Percentiles rank a stretch among this genome's conserved stretches.
Evolutionary conservation across 2,113 vertebrate genomes (phyloP).

Genomic region (Sclerurus mexicanus): DNA sequence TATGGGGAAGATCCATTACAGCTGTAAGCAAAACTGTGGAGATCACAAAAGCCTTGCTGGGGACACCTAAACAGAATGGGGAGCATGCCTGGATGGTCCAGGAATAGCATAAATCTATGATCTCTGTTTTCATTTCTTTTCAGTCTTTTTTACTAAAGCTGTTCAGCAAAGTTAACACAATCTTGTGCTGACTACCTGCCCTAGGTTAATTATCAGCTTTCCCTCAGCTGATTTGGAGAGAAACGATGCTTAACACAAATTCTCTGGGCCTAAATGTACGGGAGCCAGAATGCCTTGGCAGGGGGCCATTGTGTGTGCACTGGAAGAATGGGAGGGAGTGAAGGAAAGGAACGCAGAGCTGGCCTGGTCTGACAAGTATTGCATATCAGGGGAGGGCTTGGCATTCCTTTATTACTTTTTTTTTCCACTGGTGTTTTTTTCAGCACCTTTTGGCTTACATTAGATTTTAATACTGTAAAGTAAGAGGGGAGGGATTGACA

Average conservation of each 20-base stretch:
- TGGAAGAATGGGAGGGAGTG: background rate
- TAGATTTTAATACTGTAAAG: background rate
- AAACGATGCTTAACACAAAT: constrained; percentile 35
- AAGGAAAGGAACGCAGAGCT: constrained; percentile 16
- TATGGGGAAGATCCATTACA: background rate
- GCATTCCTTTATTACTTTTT: constrained; percentile 5
- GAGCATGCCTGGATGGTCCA: background rate
- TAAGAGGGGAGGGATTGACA: background rate
- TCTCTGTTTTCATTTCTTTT: background rate
- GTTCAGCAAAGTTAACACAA: background rate
- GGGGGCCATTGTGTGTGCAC: background rate
- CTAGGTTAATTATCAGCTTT: constrained; percentile 55
- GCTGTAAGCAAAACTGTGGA: background rate
- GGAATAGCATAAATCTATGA: background rate
- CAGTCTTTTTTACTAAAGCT: background rate
- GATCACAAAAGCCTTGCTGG: background rate
- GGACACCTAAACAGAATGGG: background rate
- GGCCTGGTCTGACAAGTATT: background rate
- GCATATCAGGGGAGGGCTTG: constrained; percentile 28
- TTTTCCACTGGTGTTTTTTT: background rate
- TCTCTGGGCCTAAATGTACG: background rate
- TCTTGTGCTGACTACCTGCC: background rate
- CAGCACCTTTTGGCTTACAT: background rate
- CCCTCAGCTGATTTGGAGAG: background rate
- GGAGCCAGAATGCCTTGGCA: background rate